Conservation (phyloP, 1,140 invertebrate species). For the Wasmannia auropunctata region DNA sequence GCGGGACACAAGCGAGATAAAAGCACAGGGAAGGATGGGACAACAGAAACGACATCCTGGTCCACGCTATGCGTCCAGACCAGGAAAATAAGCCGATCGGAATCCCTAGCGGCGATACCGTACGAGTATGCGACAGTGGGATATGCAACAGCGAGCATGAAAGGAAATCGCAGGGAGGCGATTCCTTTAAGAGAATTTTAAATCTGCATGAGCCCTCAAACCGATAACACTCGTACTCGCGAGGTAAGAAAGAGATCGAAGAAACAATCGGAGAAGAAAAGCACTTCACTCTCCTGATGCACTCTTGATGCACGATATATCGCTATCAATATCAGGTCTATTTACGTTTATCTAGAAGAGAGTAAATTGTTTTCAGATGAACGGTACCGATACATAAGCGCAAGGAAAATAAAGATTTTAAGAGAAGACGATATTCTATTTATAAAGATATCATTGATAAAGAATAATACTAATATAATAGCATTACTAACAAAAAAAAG, state of each 20-base stretch:
- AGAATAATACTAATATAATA: not conserved
- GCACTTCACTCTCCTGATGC: not conserved
- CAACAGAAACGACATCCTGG: slow-evolving; percentile 25
- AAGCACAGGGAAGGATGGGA: not conserved
- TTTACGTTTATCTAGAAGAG: not conserved
- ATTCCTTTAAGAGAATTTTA: slow-evolving; percentile 39
- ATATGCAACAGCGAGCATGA: slow-evolving; percentile 23
- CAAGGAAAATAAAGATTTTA: not conserved
- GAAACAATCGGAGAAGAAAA: slow-evolving; percentile 65
- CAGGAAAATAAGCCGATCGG: slow-evolving; percentile 60
- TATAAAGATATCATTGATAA: not conserved
- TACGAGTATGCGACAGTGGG: not conserved
- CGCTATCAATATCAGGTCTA: not conserved
- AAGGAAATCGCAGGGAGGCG: slow-evolving; percentile 14
- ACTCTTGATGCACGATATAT: not conserved
- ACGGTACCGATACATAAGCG: not conserved
- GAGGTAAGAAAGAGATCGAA: slow-evolving; percentile 65
- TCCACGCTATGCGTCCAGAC: slow-evolving; percentile 1
- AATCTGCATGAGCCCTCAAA: slow-evolving; percentile 58
- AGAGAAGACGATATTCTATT: not conserved
- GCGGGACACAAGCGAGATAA: not conserved
- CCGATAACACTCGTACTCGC: slow-evolving; percentile 26
- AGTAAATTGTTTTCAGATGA: not conserved
- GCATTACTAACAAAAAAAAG: not conserved
- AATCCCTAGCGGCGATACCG: slow-evolving; percentile 25